A percentile compares a stretch with the other conserved stretches of the same genome.
Evolutionary conservation across 2,888 invertebrate species (phyloP).

Genomic region (Coremacera marginata): DNA sequence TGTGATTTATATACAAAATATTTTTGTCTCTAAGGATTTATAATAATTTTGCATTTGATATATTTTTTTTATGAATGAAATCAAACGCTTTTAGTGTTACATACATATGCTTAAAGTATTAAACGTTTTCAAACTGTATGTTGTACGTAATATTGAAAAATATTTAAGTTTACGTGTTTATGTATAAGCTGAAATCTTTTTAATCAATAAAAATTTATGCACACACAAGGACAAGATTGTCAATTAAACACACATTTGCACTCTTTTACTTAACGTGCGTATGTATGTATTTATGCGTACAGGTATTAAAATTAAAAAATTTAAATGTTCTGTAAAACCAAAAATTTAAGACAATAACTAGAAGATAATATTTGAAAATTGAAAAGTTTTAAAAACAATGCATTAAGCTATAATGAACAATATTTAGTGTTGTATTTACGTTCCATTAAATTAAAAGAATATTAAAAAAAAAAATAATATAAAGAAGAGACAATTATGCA

Average conservation of each 20-base stretch:
- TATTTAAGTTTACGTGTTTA: constrained; percentile 9
- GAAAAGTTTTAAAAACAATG: constrained; percentile 13
- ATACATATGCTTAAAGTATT: constrained; percentile 26
- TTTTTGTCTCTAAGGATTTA: constrained; percentile 23
- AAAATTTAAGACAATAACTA: constrained; percentile 60
- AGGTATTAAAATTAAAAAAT: constrained; percentile 30
- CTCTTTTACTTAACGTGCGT: not conserved
- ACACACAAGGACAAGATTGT: constrained; percentile 25
- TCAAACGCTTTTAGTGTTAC: constrained; percentile 29
- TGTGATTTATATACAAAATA: constrained; percentile 35
- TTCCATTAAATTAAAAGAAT: not conserved
- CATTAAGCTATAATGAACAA: not conserved
- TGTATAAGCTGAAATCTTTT: constrained; percentile 5
- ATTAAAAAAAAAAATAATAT: constrained; percentile 17
- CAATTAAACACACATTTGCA: constrained; percentile 34
- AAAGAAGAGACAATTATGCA: constrained; percentile 31
- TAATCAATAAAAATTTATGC: constrained; percentile 1
- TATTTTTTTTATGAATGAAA: constrained; percentile 29
- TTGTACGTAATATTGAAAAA: constrained; percentile 6
- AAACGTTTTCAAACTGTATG: not conserved
- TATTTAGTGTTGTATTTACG: constrained; percentile 4
- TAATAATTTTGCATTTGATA: constrained; percentile 29
- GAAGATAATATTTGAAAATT: constrained; percentile 51
- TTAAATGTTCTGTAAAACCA: constrained; percentile 44
- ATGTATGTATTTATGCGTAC: constrained; percentile 25